These are phyloP conservation scores for Arvicanthis niloticus DNA, from an alignment of 2,113 vertebrate species.

Conservation along the genomic window DNA sequence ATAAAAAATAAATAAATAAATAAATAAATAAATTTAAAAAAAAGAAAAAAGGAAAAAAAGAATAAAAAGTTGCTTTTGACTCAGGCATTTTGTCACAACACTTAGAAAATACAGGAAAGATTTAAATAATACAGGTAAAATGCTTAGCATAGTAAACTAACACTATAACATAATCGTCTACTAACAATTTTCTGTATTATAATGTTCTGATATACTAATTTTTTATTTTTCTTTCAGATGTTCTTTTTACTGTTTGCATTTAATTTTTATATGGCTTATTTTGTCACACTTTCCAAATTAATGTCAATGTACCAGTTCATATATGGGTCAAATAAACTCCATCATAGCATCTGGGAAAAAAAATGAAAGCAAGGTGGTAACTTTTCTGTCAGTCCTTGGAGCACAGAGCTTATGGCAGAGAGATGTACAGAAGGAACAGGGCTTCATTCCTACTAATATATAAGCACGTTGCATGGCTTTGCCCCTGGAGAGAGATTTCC, in stretches of 20 bases:
- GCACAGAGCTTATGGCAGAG: no score
- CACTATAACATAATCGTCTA: neutral
- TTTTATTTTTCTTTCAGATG: slow-evolving; percentile 37
- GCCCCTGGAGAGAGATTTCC: no score
- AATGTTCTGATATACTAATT: neutral
- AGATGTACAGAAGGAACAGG: no score
- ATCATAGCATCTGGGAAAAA: neutral
- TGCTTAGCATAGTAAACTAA: slow-evolving; percentile 52
- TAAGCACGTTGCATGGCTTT: no score
- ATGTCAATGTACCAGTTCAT: slow-evolving; percentile 21
- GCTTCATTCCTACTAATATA: no score
- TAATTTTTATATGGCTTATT: slow-evolving; percentile 28
- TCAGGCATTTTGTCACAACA: neutral
- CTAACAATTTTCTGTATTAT: neutral
- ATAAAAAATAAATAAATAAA: no score
- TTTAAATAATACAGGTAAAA: slow-evolving; percentile 38
- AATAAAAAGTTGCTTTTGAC: neutral
- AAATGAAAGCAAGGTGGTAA: no score
- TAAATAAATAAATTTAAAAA: no score
- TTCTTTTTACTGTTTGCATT: neutral
- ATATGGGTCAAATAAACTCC: neutral
- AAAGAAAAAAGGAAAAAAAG: no score
- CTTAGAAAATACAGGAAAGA: neutral
- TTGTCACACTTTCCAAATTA: slow-evolving; percentile 54
- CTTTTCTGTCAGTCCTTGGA: no score